A percentile compares a stretch with the other conserved stretches of the same genome.
Conservation (phyloP, 1,140 invertebrate genomes). For the Lepidotrigona ventralis region DNA sequence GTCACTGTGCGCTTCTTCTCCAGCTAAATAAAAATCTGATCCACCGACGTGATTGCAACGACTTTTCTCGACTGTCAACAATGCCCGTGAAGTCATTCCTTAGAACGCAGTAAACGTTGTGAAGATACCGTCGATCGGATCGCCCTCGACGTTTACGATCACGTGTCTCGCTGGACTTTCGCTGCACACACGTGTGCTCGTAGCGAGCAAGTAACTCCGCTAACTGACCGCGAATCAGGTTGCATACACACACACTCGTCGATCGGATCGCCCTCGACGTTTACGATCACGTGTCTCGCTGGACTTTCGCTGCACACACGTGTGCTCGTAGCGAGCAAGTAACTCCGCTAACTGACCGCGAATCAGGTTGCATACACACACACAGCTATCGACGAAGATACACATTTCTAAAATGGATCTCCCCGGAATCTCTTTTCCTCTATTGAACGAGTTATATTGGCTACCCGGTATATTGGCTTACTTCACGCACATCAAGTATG, state of each 20-base stretch:
- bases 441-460: background rate
- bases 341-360: background rate
- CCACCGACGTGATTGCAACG: constrained; percentile 23
- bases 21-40: constrained; percentile 5
- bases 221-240: background rate
- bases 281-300: background rate
- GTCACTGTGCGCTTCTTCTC: constrained; percentile 40
- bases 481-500: background rate
- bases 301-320: background rate
- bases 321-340: background rate
- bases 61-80: constrained; percentile 4
- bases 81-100: constrained; percentile 14
- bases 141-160: too few relatives aligned
- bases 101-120: background rate
- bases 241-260: background rate
- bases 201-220: background rate
- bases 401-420: background rate
- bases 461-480: background rate
- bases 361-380: background rate
- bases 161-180: background rate
- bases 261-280: background rate
- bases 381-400: background rate
- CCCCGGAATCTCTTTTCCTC: background rate
- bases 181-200: too few relatives aligned
- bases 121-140: constrained; percentile 8